Evolutionary conservation across 2,888 invertebrate genomes (phyloP).

Genomic region (Aleiodes alternator): DNA sequence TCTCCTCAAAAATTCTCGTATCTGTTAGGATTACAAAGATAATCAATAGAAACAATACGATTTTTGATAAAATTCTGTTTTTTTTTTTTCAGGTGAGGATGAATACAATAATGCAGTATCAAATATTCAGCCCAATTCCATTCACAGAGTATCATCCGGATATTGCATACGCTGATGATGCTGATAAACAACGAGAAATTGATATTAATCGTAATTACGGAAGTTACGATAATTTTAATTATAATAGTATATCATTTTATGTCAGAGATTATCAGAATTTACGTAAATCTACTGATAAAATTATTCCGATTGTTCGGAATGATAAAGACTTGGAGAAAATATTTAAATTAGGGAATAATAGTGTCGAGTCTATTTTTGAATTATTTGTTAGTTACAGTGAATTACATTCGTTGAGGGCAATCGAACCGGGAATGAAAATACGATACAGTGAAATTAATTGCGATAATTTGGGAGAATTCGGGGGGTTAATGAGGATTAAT

Average conservation of each 20-base stretch:
- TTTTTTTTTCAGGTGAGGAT: slow-evolving; percentile 85
- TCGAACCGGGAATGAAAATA: slow-evolving; percentile 86
- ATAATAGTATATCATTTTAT: slow-evolving; percentile 87
- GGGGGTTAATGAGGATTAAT: slow-evolving; percentile 60
- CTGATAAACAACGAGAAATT: slow-evolving; percentile 76
- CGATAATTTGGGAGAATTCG: slow-evolving; percentile 60
- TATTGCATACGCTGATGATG: slow-evolving; percentile 74
- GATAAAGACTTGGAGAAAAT: slow-evolving; percentile 80
- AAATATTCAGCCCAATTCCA: slow-evolving; percentile 94
- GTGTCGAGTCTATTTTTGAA: slow-evolving; percentile 79
- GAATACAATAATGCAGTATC: slow-evolving; percentile 93
- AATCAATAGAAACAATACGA: too few relatives aligned
- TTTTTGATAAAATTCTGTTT: slow-evolving; percentile 7
- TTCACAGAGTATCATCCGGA: slow-evolving; percentile 92
- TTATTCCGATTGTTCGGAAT: slow-evolving; percentile 80
- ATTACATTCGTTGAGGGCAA: slow-evolving; percentile 85
- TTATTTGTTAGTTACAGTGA: slow-evolving; percentile 83
- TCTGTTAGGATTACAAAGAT: neutral
- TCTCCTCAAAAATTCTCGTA: neutral
- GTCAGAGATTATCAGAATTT: slow-evolving; percentile 82
- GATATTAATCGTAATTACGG: slow-evolving; percentile 87
- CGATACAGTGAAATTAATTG: slow-evolving; percentile 75
- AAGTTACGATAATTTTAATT: slow-evolving; percentile 86
- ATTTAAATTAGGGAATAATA: slow-evolving; percentile 74
- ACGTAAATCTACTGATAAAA: slow-evolving; percentile 55